Percentiles rank a stretch among this genome's conserved stretches.
Evolutionary conservation across 2,797 vertebrate genomes (phyloP).

Genomic region (Rhinella marina): DNA sequence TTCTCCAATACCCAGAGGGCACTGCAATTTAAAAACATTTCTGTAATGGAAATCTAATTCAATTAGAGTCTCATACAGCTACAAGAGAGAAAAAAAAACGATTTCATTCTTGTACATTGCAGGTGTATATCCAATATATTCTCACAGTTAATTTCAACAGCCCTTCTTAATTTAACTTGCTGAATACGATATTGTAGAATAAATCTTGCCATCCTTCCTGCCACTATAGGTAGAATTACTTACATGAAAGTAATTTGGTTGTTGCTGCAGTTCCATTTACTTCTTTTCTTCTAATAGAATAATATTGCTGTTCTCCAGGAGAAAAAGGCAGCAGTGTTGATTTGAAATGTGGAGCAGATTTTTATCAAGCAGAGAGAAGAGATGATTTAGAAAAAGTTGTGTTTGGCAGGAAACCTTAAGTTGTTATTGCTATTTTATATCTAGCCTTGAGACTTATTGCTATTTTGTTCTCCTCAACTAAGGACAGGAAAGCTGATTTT

Average conservation of each 20-base stretch:
- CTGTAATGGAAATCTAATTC: conserved; percentile 56
- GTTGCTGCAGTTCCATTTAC: conserved; percentile 2
- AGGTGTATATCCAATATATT: conserved; percentile 10
- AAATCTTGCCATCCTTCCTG: not conserved
- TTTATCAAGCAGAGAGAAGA: not conserved
- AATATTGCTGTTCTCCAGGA: conserved; percentile 18
- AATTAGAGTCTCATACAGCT: conserved; percentile 23
- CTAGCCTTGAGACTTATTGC: not conserved
- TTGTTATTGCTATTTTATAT: not conserved
- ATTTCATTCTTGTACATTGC: conserved; percentile 12
- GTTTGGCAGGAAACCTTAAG: not conserved
- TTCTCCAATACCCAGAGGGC: conserved; percentile 36
- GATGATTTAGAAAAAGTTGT: not conserved
- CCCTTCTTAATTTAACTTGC: conserved; percentile 21
- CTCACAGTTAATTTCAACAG: conserved; percentile 26
- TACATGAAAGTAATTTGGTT: conserved; percentile 10
- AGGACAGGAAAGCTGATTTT: not conserved
- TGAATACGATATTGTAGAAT: conserved; percentile 21
- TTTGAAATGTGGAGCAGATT: conserved; percentile 9
- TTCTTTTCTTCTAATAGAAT: conserved; percentile 34
- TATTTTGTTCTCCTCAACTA: not conserved
- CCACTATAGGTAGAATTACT: conserved; percentile 17
- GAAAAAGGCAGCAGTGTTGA: not conserved
- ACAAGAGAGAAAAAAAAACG: not conserved
- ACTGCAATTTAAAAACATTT: conserved; percentile 45